Base-by-base conservation (phyloP, 2,113 vertebrate genomes). In the Etia nguti region DNA sequence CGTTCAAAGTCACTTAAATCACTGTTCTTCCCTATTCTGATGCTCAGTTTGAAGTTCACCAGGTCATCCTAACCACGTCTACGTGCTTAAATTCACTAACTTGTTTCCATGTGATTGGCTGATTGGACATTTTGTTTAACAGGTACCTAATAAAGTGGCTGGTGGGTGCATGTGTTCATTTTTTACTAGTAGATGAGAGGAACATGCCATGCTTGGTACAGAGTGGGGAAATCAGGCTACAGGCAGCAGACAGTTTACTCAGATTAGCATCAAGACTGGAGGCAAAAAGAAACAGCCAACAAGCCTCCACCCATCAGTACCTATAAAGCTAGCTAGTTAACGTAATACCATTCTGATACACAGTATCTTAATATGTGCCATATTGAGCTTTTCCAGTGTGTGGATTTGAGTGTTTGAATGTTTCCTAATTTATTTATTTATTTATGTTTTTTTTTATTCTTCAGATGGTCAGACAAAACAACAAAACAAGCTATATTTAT, bases 401-500 rank as follows among this genome's bases (percentile, higher is more conserved):
- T 70, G 13, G 68, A 73, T 73, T 26, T 73, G 41, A 46, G 46
- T 73, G 68, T n/a, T 65, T 65, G 34, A 65, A 65, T 38, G 68
- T 24, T 73, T 26, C 68, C 22, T 73, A 2, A 26, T 46, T 20
- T 20, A 41, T 10, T 68, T 41, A 65, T 41, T 11, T 41, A 41
- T 41, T 41, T 41, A 38, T 38, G 34, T 36, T 36, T 36, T 36
- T 36, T 38, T 38, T 8, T n/a, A 65, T 38, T 75, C 5, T 75
- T 50, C 46, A 20, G 43, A 70, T 43, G 7, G 36, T 70, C 3
- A 41, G 36, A 43, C 36, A 41, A 41, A 68, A 68, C 60, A 46
- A 73, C 41, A 0, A 48, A 20, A 48, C 4, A 75, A 43, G 38
- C 0, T 26, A 16, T 4, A 16, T 24, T 43, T 70, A 15, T 4